Conservation (phyloP, 2,888 invertebrate species). For the Drosophila anomelani region DNA sequence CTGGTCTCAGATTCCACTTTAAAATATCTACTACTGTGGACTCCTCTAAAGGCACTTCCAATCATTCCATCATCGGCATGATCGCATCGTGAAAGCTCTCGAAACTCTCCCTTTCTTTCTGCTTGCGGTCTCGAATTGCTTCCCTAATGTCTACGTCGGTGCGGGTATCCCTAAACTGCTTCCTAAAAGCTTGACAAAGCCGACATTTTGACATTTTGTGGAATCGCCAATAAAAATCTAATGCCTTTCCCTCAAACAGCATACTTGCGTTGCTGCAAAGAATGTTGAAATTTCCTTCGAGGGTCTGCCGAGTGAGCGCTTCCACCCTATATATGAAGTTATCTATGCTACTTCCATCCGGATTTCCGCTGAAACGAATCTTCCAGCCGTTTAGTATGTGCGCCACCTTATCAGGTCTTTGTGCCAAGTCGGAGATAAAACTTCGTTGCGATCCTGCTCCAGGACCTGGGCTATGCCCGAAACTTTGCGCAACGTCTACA, state of each 20-base stretch:
- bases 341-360: neutral
- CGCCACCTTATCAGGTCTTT: too few relatives aligned
- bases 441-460: too few relatives aligned
- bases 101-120: neutral
- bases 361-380: neutral
- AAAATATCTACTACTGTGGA: neutral
- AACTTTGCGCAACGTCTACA: too few relatives aligned
- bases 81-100: neutral
- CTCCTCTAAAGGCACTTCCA: neutral
- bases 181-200: neutral
- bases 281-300: too few relatives aligned
- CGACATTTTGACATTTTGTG: neutral
- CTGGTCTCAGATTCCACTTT: constrained; percentile 1
- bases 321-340: too few relatives aligned
- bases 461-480: too few relatives aligned
- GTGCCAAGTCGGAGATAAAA: too few relatives aligned
- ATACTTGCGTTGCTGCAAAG: too few relatives aligned
- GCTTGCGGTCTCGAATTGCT: constrained; percentile 1
- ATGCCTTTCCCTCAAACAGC: too few relatives aligned
- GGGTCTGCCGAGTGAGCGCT: too few relatives aligned
- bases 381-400: neutral
- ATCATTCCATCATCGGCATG: neutral
- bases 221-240: too few relatives aligned
- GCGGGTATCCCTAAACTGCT: neutral
- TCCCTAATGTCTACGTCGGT: constrained; percentile 1